Conservation (phyloP, 2,113 vertebrate species). For the Pontoporia blainvillei region DNA sequence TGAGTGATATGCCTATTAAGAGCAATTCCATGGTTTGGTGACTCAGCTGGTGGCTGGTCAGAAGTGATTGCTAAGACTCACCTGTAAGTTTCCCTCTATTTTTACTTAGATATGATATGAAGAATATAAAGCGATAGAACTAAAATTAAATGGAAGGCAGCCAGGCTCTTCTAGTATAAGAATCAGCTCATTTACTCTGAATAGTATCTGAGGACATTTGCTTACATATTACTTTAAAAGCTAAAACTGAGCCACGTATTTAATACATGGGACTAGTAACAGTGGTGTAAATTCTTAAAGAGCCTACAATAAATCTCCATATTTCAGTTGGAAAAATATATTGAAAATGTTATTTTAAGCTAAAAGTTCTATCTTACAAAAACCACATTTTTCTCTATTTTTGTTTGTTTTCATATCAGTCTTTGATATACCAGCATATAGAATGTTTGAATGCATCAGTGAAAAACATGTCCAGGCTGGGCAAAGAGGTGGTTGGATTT, state of each 20-base stretch:
- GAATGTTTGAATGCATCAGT: background rate
- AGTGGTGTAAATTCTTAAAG: background rate
- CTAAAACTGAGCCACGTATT: background rate
- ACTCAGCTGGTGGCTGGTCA: background rate
- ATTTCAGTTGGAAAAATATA: background rate
- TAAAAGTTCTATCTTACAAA: background rate
- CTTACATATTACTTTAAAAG: background rate
- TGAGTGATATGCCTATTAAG: background rate
- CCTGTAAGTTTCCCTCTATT: background rate
- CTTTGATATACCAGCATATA: background rate
- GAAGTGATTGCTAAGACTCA: background rate
- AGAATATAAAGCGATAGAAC: background rate
- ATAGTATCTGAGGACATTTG: background rate
- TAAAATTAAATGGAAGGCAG: slow-evolving; percentile 21
- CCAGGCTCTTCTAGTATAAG: background rate
- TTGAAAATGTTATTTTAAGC: background rate
- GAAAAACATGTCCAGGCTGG: background rate
- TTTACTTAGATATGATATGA: background rate
- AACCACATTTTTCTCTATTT: background rate
- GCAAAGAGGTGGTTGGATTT: background rate
- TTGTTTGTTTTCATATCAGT: background rate
- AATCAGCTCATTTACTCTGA: background rate
- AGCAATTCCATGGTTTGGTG: background rate
- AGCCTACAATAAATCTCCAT: background rate
- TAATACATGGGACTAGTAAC: background rate